Conservation (phyloP, 2,888 invertebrate genomes). For the Xiphydria camelus region DNA sequence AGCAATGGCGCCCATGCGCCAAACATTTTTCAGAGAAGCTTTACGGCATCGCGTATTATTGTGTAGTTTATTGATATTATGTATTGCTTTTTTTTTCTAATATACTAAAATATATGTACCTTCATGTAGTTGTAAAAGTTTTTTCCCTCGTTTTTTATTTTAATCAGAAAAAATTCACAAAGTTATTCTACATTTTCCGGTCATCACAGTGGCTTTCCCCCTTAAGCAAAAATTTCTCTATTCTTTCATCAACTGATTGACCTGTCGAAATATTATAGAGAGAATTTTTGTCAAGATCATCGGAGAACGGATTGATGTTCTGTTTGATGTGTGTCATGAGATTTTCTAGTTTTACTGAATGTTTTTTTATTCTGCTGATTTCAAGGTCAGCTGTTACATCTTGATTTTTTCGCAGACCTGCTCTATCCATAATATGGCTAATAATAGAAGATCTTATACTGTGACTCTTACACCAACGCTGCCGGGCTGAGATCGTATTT, state of each 20-base stretch:
- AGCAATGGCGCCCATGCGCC: no score
- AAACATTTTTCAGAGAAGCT: no score
- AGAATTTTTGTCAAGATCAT: slow-evolving; percentile 21
- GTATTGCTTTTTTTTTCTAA: no score
- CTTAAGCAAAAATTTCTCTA: no score
- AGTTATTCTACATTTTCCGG: no score
- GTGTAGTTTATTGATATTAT: no score
- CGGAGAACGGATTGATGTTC: slow-evolving; percentile 29
- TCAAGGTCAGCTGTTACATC: slow-evolving; percentile 34
- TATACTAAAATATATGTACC: no score
- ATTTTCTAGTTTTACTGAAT: slow-evolving; percentile 17
- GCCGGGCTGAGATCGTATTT: slow-evolving; percentile 38
- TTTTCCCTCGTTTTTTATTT: no score
- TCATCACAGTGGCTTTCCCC: no score
- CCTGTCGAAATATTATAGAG: slow-evolving; percentile 29
- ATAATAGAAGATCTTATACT: slow-evolving; percentile 39
- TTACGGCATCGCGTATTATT: no score
- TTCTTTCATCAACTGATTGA: slow-evolving; percentile 15
- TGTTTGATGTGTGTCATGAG: slow-evolving; percentile 11
- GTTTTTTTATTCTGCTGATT: slow-evolving; percentile 26
- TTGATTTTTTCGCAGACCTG: slow-evolving; percentile 29
- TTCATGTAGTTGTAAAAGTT: no score
- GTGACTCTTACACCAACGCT: slow-evolving; percentile 41
- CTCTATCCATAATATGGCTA: slow-evolving; percentile 16
- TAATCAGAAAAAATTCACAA: no score